Percentiles rank a stretch among this genome's conserved stretches.
Conservation (phyloP, 2,888 invertebrate species). For the Urechis unicinctus region DNA sequence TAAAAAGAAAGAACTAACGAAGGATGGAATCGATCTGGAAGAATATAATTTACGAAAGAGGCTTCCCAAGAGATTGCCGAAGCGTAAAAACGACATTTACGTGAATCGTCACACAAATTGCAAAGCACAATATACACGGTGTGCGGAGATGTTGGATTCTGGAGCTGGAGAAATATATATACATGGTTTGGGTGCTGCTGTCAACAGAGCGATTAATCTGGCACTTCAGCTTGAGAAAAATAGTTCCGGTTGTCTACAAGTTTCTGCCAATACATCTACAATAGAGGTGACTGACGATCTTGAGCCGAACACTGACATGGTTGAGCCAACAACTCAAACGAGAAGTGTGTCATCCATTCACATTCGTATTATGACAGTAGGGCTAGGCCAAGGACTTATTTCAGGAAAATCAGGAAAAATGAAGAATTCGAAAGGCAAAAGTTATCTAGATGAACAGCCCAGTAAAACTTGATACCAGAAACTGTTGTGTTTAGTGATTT, state of each 20-base stretch:
- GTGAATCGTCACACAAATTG: slow-evolving; percentile 75
- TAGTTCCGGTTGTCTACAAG: slow-evolving; percentile 60
- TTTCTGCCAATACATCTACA: slow-evolving; percentile 80
- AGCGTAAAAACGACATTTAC: slow-evolving; percentile 71
- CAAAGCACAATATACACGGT: slow-evolving; percentile 60
- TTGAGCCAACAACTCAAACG: slow-evolving; percentile 65
- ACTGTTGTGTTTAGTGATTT: no score
- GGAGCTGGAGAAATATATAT: slow-evolving; percentile 71
- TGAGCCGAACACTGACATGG: slow-evolving; percentile 72
- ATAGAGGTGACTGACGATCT: slow-evolving; percentile 78
- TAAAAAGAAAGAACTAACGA: background rate
- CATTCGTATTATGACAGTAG: no score
- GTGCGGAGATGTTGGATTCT: slow-evolving; percentile 68
- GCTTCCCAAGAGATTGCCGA: slow-evolving; percentile 60
- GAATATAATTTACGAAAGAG: slow-evolving; percentile 63
- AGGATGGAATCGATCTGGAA: slow-evolving; percentile 30
- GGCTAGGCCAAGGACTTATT: no score
- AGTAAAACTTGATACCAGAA: no score
- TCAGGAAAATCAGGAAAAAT: no score
- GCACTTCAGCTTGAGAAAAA: slow-evolving; percentile 63
- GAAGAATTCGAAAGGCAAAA: no score
- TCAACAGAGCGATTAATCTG: slow-evolving; percentile 76
- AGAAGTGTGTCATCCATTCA: slow-evolving; percentile 79
- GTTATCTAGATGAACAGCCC: no score
- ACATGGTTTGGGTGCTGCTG: slow-evolving; percentile 83